Conservation (phyloP, 2,888 invertebrate genomes). For the Cryptus viduatorius region DNA sequence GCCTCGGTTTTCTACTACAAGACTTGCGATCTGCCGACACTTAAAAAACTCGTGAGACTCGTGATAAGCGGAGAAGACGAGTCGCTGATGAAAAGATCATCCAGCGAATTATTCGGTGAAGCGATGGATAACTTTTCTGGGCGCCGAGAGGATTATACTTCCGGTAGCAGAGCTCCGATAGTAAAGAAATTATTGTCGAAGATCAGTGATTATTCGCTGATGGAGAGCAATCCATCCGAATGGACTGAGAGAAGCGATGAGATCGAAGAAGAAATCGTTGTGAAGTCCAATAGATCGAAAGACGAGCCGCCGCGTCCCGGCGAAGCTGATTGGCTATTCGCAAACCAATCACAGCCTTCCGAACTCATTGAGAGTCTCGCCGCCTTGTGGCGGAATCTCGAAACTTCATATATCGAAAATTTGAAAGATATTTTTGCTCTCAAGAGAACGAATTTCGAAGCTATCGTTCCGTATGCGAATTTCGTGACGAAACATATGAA, state of each 20-base stretch:
- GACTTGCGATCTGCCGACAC: slow-evolving; percentile 86
- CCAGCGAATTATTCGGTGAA: slow-evolving; percentile 85
- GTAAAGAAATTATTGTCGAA: slow-evolving; percentile 43
- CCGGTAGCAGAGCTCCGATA: slow-evolving; percentile 40
- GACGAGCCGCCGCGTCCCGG: slow-evolving; percentile 70
- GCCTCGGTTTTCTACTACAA: slow-evolving; percentile 88
- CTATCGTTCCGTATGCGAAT: slow-evolving; percentile 87
- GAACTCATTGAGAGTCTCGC: slow-evolving; percentile 84
- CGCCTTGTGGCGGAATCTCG: slow-evolving; percentile 86
- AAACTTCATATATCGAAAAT: slow-evolving; percentile 86
- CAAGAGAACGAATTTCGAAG: slow-evolving; percentile 87
- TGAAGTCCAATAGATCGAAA: not conserved
- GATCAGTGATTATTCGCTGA: slow-evolving; percentile 26
- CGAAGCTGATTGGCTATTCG: slow-evolving; percentile 84
- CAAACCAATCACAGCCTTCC: slow-evolving; percentile 84
- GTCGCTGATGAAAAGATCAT: slow-evolving; percentile 82
- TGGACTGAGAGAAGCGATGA: slow-evolving; percentile 38
- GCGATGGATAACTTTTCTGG: slow-evolving; percentile 84
- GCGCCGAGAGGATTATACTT: slow-evolving; percentile 71
- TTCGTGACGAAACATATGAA: slow-evolving; percentile 87
- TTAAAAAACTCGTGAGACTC: slow-evolving; percentile 86
- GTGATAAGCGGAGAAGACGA: slow-evolving; percentile 84
- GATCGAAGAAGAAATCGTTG: slow-evolving; percentile 4
- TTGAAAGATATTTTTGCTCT: slow-evolving; percentile 87
- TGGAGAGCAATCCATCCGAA: slow-evolving; percentile 49